These are phyloP conservation scores for Oscheius sp. DNA, from an alignment of 2,888 invertebrate genomes.

Conservation along the genomic window DNA sequence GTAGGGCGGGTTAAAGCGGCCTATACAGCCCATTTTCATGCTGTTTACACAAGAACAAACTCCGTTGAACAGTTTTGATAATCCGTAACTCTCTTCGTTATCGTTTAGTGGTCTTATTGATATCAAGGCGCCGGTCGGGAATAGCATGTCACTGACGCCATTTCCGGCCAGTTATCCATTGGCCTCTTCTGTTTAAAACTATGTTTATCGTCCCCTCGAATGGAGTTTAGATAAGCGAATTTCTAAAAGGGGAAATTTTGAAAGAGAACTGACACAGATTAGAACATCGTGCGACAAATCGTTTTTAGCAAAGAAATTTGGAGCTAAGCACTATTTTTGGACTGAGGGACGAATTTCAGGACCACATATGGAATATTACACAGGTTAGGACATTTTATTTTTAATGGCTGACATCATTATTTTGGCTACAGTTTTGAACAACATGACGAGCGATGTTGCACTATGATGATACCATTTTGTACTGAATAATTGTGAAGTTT, in stretches of 20 bases:
- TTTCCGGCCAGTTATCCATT: slow-evolving; percentile 1
- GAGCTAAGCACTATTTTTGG: slow-evolving; percentile 67
- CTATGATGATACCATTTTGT: slow-evolving; percentile 68
- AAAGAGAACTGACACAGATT: background rate
- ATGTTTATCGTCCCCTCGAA: too few relatives aligned
- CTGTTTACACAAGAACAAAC: background rate
- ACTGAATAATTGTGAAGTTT: background rate
- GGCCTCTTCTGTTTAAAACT: too few relatives aligned
- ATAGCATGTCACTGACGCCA: slow-evolving; percentile 2
- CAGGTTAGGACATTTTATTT: slow-evolving; percentile 54
- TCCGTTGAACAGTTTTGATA: slow-evolving; percentile 1
- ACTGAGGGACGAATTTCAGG: slow-evolving; percentile 67
- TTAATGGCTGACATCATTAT: background rate
- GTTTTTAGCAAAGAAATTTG: slow-evolving; percentile 62
- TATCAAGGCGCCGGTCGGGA: background rate
- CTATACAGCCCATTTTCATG: background rate
- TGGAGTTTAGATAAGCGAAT: background rate
- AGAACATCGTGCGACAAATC: too few relatives aligned
- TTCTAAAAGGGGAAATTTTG: background rate
- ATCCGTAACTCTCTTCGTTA: slow-evolving; percentile 13
- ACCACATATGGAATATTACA: slow-evolving; percentile 72
- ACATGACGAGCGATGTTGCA: background rate
- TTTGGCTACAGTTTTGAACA: background rate
- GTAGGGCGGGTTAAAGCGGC: slow-evolving; percentile 45
- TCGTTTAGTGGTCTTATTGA: slow-evolving; percentile 3